Percentiles rank a stretch among this genome's conserved stretches.
Conservation (phyloP, 2,113 vertebrate genomes). For the Fregetta grallaria region DNA sequence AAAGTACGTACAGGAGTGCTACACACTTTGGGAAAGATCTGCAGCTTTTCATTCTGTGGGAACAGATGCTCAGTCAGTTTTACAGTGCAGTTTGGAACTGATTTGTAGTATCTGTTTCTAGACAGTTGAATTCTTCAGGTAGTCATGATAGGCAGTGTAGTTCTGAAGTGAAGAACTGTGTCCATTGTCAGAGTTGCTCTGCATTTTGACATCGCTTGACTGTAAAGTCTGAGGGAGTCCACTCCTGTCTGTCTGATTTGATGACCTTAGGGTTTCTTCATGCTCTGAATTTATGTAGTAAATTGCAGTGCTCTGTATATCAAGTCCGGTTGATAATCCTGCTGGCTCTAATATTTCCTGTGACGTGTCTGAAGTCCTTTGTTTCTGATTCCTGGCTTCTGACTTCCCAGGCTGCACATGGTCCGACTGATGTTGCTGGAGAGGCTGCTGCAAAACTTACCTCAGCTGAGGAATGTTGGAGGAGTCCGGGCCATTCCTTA, state of each 20-base stretch:
- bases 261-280: background rate
- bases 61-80: background rate
- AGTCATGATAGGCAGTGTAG: background rate
- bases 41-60: background rate
- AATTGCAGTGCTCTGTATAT: background rate
- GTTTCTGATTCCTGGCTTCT: background rate
- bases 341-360: background rate
- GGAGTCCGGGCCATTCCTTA: constrained; percentile 97
- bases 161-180: background rate
- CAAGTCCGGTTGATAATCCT: background rate
- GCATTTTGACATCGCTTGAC: background rate
- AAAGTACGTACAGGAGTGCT: accelerated
- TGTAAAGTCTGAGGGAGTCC: background rate
- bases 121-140: background rate
- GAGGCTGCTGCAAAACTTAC: constrained; percentile 90
- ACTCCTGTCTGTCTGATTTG: background rate
- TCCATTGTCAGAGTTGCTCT: background rate
- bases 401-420: constrained; percentile 88
- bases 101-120: background rate
- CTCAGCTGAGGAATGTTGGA: constrained; percentile 91
- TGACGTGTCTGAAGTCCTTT: background rate
- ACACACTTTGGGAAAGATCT: background rate
- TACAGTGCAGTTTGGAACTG: background rate
- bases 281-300: background rate
- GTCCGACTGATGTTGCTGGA: constrained; percentile 96